These are phyloP conservation scores for Micromesistius poutassou DNA, from an alignment of 2,797 vertebrate species.

Conservation along the genomic window DNA sequence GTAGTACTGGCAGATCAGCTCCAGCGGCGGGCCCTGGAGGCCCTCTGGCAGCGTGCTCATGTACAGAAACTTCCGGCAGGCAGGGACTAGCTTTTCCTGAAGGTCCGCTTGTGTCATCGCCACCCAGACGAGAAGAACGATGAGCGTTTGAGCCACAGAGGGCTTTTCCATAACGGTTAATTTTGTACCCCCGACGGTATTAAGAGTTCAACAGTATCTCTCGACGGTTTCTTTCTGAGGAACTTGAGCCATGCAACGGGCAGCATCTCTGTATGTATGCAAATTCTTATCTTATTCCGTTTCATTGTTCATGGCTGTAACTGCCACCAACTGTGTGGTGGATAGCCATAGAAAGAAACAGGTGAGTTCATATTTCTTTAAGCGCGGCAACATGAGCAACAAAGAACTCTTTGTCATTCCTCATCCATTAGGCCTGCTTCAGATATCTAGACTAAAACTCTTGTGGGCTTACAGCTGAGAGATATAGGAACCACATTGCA, in stretches of 20 bases:
- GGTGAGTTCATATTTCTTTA: neutral
- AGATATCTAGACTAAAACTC: neutral
- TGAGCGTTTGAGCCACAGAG: neutral
- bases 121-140: constrained; percentile 27
- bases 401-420: neutral
- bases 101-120: constrained; percentile 56
- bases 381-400: neutral
- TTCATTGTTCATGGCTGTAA: neutral
- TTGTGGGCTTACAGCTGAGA: neutral
- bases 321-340: neutral
- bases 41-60: constrained; percentile 74
- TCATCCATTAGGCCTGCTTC: neutral
- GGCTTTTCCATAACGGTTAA: neutral
- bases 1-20: constrained; percentile 81
- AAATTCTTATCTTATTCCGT: constrained; percentile 53
- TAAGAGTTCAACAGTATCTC: neutral
- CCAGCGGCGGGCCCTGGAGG: constrained; percentile 61
- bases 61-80: constrained; percentile 80
- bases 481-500: neutral
- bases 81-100: constrained; percentile 68
- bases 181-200: neutral
- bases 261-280: constrained; percentile 21
- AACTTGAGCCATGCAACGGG: constrained; percentile 8
- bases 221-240: neutral
- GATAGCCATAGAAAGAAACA: neutral